phyloP scores from a whole-genome alignment of 2,797 vertebrate species.

The Onychomys torridus region DNA sequence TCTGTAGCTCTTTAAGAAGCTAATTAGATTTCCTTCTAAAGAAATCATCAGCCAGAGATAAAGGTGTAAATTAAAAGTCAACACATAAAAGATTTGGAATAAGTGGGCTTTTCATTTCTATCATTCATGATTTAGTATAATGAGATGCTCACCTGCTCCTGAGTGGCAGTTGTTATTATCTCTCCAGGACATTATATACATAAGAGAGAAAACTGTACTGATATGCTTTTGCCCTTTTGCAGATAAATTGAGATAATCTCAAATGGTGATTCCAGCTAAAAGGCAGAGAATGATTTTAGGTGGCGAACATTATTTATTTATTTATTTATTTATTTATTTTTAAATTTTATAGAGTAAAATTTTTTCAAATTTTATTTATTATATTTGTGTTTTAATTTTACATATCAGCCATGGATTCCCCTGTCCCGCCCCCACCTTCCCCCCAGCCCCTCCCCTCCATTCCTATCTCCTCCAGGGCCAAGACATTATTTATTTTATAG shows the following conservation, averaged over 20 bases:
- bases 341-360: no score
- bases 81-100: constrained; percentile 24
- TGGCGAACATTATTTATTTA: no score
- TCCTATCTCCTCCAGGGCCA: no score
- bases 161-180: constrained; percentile 20
- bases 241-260: constrained; percentile 26
- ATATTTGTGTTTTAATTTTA: no score
- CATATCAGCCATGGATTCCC: no score
- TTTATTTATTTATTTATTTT: no score
- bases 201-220: neutral
- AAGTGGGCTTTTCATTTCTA: constrained; percentile 37
- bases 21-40: neutral
- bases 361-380: no score
- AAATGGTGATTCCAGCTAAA: neutral
- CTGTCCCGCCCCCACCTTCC: no score
- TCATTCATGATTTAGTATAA: neutral
- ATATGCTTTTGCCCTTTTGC: neutral
- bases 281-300: no score
- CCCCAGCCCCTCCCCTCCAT: no score
- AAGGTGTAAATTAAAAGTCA: constrained; percentile 50
- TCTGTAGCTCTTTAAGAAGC: neutral
- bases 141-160: constrained; percentile 42
- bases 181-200: neutral
- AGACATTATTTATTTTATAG: constrained; percentile 29
- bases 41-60: neutral